Percentiles rank a stretch among this genome's conserved stretches.
Conservation (phyloP, 2,113 vertebrate species). For the Sturnus vulgaris region DNA sequence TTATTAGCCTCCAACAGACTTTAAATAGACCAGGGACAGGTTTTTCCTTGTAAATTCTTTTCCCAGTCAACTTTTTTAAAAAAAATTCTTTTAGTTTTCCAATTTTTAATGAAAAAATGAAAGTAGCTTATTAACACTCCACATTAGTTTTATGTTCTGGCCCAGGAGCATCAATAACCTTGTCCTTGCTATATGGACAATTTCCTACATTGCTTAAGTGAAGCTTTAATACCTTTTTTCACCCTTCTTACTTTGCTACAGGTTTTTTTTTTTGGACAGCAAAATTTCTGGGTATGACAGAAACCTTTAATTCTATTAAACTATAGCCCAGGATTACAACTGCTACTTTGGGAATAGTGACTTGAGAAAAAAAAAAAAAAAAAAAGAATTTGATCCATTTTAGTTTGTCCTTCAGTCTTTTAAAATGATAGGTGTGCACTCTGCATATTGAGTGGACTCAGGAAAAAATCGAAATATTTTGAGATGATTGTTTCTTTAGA, state of each 20-base stretch:
- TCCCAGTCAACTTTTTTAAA: background rate
- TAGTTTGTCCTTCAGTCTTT: background rate
- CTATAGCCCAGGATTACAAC: background rate
- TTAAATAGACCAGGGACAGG: background rate
- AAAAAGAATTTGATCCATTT: background rate
- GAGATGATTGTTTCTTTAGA: background rate
- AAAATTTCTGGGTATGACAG: background rate
- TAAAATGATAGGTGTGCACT: background rate
- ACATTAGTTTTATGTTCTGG: background rate
- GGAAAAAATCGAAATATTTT: background rate
- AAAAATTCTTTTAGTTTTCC: background rate
- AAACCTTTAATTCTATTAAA: background rate
- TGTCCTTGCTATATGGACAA: background rate
- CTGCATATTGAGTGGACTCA: background rate
- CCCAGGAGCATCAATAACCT: background rate
- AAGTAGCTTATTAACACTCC: background rate
- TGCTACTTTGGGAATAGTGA: background rate
- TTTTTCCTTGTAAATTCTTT: background rate
- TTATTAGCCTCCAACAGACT: background rate
- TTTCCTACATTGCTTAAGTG: background rate
- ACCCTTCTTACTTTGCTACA: background rate
- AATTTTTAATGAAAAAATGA: background rate
- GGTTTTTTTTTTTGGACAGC: background rate
- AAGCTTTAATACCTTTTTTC: fast-evolving
- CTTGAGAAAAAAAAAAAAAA: background rate